These are phyloP conservation scores for Andrena cerasifolii DNA, from an alignment of 1,140 invertebrate genomes.

Conservation along the genomic window DNA sequence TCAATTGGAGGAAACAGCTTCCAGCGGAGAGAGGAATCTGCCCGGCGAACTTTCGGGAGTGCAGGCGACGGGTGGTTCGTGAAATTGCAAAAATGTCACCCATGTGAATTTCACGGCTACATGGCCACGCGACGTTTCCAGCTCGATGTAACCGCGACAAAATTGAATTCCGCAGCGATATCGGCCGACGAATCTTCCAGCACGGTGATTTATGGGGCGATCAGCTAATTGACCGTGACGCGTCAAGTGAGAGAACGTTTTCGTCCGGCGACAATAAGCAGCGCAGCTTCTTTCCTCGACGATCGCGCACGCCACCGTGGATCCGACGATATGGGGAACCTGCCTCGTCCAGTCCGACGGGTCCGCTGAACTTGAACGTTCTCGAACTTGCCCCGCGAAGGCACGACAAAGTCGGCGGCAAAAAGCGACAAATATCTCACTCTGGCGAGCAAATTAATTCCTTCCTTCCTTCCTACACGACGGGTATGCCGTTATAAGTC, in stretches of 20 bases:
- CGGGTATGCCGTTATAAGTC: constrained; percentile 1
- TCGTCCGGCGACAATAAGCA: background rate
- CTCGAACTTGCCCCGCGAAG: constrained; percentile 8
- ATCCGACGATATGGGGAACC: background rate
- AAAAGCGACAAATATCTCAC: constrained; percentile 2
- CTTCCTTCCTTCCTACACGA: constrained; percentile 16
- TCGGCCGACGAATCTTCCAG: background rate
- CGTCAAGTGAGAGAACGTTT: background rate
- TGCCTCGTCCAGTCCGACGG: background rate
- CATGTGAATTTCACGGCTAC: too few species aligned
- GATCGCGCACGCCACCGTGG: background rate
- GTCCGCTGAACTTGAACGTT: constrained; percentile 9
- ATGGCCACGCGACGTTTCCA: too few species aligned
- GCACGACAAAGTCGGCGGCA: background rate
- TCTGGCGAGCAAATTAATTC: constrained; percentile 6
- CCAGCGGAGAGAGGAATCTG: too few species aligned
- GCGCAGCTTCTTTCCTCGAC: constrained; percentile 1
- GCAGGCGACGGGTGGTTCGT: too few species aligned
- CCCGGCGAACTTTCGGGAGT: too few species aligned
- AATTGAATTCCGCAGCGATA: background rate
- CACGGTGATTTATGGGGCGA: background rate
- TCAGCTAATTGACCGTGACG: background rate
- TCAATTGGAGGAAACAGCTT: background rate
- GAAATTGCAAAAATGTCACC: too few species aligned
- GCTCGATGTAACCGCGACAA: background rate